phyloP scores from a whole-genome alignment of 1,140 invertebrate species.

The Drosophila kohkoa region DNA sequence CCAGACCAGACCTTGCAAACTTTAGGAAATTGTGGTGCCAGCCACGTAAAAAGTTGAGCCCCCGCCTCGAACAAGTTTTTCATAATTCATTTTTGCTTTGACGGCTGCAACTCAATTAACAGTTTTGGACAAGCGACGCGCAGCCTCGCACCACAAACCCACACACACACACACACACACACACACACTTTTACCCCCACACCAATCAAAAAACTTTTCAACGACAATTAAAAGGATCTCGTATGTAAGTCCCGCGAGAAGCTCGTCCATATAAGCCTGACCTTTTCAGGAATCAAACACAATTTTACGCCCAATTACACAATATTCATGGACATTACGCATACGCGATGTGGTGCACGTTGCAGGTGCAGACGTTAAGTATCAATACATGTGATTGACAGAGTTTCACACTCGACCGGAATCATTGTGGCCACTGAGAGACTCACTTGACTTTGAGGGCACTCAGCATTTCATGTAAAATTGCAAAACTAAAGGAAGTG shows the following conservation, averaged over 20 bases:
- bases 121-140: conserved; percentile 35
- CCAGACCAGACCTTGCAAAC: conserved; percentile 26
- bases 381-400: conserved; percentile 6
- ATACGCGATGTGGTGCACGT: conserved; percentile 47
- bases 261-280: conserved; percentile 47
- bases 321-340: conserved; percentile 39
- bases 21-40: conserved; percentile 86
- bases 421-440: neutral
- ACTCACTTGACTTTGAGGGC: neutral
- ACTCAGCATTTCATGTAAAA: neutral
- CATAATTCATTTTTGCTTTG: conserved; percentile 59
- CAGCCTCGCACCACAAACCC: neutral
- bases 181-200: neutral
- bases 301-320: conserved; percentile 72
- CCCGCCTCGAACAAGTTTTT: conserved; percentile 44
- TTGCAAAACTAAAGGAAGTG: neutral
- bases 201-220: conserved; percentile 32
- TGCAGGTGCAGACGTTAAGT: conserved; percentile 13
- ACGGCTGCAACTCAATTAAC: conserved; percentile 66
- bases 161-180: neutral
- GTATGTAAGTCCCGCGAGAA: neutral
- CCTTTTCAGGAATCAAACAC: conserved; percentile 62
- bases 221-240: conserved; percentile 49
- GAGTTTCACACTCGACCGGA: conserved; percentile 4
- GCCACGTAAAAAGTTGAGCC: conserved; percentile 84